phyloP scores from a whole-genome alignment of 2,888 invertebrate species.

The Rosalia funebris region DNA sequence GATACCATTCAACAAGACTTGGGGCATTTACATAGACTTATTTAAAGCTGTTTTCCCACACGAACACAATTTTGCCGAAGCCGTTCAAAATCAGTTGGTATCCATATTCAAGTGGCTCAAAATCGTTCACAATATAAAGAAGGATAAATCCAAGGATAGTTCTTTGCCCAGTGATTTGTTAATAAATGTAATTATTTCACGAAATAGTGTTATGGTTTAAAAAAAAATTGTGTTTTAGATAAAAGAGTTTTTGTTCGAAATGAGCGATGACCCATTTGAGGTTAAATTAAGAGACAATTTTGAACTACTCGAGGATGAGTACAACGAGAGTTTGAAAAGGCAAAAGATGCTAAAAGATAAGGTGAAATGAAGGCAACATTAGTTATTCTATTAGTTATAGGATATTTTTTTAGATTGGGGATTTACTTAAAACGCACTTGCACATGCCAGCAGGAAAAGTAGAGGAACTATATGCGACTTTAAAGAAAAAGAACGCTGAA shows the following conservation, averaged over 20 bases:
- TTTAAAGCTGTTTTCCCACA: constrained; percentile 84
- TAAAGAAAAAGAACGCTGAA: constrained; percentile 91
- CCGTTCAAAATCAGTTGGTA: constrained; percentile 89
- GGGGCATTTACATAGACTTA: constrained; percentile 73
- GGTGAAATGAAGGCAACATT: too few relatives aligned
- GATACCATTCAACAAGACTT: constrained; percentile 77
- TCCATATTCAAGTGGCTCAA: constrained; percentile 95
- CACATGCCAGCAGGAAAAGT: constrained; percentile 86
- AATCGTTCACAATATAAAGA: constrained; percentile 78
- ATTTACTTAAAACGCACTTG: constrained; percentile 83
- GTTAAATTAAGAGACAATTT: constrained; percentile 95
- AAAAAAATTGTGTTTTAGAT: constrained; percentile 67
- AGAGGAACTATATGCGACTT: constrained; percentile 87
- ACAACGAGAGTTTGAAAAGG: constrained; percentile 90
- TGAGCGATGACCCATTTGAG: constrained; percentile 98
- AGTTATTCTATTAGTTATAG: too few relatives aligned
- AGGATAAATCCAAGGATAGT: constrained; percentile 73
- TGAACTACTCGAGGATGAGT: constrained; percentile 94
- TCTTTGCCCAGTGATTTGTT: constrained; percentile 88
- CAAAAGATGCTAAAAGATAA: constrained; percentile 89
- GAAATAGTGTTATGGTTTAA: neutral
- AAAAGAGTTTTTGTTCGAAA: constrained; percentile 88
- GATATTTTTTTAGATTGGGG: constrained; percentile 71
- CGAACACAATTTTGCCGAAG: constrained; percentile 87
- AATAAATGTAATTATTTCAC: constrained; percentile 74